Evolutionary conservation across 2,888 invertebrate species (phyloP).

Genomic region (Ischnus inquisitorius): DNA sequence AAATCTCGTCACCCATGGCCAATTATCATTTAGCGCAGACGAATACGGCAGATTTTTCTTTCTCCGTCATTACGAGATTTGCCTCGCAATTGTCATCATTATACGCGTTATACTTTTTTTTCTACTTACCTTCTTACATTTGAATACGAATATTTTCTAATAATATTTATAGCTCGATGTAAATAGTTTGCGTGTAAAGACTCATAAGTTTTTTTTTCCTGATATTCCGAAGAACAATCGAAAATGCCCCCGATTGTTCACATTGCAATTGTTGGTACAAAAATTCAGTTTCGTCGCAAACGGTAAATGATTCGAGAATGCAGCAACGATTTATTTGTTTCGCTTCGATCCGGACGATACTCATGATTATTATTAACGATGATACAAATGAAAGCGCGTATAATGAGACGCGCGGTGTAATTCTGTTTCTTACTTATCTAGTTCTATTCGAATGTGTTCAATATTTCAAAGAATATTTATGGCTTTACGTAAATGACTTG

Average conservation of each 20-base stretch:
- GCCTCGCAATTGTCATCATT: conserved; percentile 10
- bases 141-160: background rate
- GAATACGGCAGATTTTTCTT: conserved; percentile 29
- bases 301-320: conserved; percentile 11
- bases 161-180: too few relatives aligned
- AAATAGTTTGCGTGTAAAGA: background rate
- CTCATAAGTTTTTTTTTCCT: background rate
- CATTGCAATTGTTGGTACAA: background rate
- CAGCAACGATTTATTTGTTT: background rate
- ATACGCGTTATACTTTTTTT: conserved; percentile 3
- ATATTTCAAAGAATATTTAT: too few relatives aligned
- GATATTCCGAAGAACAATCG: background rate
- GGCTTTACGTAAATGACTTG: background rate
- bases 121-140: background rate
- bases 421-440: conserved; percentile 5
- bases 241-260: background rate
- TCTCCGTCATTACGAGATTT: conserved; percentile 13
- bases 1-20: conserved; percentile 31
- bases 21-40: conserved; percentile 20
- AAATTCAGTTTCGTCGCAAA: conserved; percentile 3
- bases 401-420: background rate
- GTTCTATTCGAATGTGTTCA: background rate
- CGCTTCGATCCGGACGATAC: background rate
- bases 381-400: too few relatives aligned
- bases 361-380: conserved; percentile 2